Evolutionary conservation across 2,797 vertebrate species (phyloP), one percentile per base, ranked within the genome.

Genomic region (Notolabrus celidotus): DNA sequence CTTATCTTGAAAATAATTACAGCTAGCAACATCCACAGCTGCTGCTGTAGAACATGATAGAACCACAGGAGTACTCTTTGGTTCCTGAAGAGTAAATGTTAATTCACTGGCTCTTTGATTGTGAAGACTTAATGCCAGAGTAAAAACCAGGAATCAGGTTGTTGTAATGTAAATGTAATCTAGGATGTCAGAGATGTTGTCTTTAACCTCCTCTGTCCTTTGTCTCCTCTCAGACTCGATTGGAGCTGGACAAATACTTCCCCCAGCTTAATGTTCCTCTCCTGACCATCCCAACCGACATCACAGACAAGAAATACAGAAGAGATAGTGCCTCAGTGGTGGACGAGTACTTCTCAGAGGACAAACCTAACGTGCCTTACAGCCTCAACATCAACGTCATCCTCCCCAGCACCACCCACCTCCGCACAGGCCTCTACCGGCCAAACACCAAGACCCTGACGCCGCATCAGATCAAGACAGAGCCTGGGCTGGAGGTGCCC

Each of bases 341-440:
- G 17, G 96, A 98, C 0, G 96, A 98, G 81, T 97, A 94, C 82
- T 97, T 97, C 88, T 94, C 95, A 0, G 92, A 94, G 0, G 97
- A 98, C 72, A 97, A 96, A 65, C 87, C 92, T 0, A 0, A 1
- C 0, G 1, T 92, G 0, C 97, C 96, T 0, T 97, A 97, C 92
- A 97, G 96, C 41, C 93, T 98, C 29, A 97, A 97, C 92, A 97
- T 98, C 91, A 97, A 97, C 1, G 71, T 98, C 36, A 96, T 97
- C 79, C 93, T 98, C 11, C 96, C 95, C 1, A 95, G 93, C 86
- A 96, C 95, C 15, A 94, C 94, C 0, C 95, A 97, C 82, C 92
- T 97, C 22, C 96, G 96, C 85, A 97, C 95, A 0, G 96, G 96
- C 53, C 93, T 97, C 29, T 97, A 96, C 86, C 91, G 96, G 20